Evolutionary conservation across 2,797 vertebrate species (phyloP), one percentile per base, ranked within the genome.

Genomic region (Sebastes paucispinis): DNA sequence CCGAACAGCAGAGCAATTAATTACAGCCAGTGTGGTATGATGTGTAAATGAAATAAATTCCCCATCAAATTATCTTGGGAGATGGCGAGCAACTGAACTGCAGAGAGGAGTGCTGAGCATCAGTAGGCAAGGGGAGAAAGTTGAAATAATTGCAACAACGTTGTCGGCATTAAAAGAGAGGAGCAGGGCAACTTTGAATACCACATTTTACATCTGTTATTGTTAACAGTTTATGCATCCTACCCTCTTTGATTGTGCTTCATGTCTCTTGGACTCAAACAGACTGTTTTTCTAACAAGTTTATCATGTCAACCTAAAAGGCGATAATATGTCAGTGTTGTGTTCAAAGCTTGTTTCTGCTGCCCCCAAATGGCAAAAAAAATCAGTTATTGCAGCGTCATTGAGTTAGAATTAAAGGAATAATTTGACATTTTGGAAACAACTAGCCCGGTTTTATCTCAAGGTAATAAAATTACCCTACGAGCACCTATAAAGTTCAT

Each of bases 41-140:
- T 92, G 95, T 94, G 95, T 91, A 92, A 95, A 95, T 92, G 85
- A 95, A 95, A 96, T 93, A 95, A 86, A 94, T 94, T 93, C 93
- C 82, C 92, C 89, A 78, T 90, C 77, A 89, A 93, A 95, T 95
- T 94, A 94, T 95, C 95, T 90, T 74, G 93, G 92, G 95, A 93
- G 84, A 87, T 88, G 90, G 95, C 85, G 87, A 92, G 85, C 88
- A 80, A 87, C 73, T 91, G 88, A 93, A 92, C 90, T 92, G 89
- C 83, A 68, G 81, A 91, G 86, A 90, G 74, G 83, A 89, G 89
- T 55, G 92, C 86, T 68, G 82, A 90, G 93, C 94, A 81, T 92
- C 91, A 87, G 77, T 87, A 81, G 90, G 85, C 72, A 84, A 76
- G 87, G 74, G 72, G 86, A 81, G 85, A 67, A 82, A 86, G 90